Evolutionary conservation across 1,140 invertebrate genomes (phyloP).

Genomic region (Daktulosphaira vitifoliae): DNA sequence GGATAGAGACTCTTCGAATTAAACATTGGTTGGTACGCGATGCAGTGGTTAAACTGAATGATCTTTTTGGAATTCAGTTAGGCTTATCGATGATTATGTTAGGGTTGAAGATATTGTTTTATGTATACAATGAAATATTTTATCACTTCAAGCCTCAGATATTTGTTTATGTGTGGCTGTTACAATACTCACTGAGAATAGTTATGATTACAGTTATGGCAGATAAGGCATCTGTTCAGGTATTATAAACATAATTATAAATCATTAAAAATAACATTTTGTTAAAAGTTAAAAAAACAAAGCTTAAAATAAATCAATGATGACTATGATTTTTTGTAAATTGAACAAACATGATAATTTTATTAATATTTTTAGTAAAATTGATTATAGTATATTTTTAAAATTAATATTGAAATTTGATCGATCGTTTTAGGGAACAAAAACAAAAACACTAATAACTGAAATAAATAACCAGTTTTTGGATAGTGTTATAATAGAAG

Average conservation of each 20-base stretch:
- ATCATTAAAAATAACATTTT: neutral
- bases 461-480: constrained; percentile 28
- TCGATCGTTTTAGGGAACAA: neutral
- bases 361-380: too few relatives aligned
- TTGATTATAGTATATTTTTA: too few relatives aligned
- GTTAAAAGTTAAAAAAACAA: neutral
- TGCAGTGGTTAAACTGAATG: neutral
- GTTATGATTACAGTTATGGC: neutral
- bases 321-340: neutral
- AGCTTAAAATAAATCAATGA: neutral
- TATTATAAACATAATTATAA: neutral
- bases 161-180: neutral
- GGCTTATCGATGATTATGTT: neutral
- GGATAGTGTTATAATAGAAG: constrained; percentile 34
- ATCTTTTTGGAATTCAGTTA: neutral
- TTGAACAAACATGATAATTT: neutral
- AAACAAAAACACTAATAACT: neutral
- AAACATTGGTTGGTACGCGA: neutral
- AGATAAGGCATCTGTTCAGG: neutral
- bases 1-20: neutral
- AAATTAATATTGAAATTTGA: too few relatives aligned
- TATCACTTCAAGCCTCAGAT: neutral
- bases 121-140: neutral
- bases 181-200: neutral
- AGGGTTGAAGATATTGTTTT: neutral